Percentiles rank a stretch among this genome's conserved stretches.
Conservation (phyloP, 2,888 invertebrate genomes). For the Andricus curvator region DNA sequence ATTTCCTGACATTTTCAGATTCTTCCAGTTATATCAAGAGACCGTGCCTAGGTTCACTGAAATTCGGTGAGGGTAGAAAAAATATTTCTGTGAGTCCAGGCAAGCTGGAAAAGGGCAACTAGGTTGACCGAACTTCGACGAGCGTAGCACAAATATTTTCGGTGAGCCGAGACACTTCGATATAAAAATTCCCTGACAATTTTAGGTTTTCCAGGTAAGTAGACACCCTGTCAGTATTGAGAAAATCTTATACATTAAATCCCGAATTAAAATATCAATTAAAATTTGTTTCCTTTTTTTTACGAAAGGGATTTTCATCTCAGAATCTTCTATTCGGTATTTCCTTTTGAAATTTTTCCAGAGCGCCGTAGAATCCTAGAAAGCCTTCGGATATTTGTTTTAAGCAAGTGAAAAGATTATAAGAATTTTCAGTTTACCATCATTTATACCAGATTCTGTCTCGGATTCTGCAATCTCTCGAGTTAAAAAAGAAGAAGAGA, state of each 20-base stretch:
- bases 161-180: no score
- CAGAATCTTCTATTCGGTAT: neutral
- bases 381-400: neutral
- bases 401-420: neutral
- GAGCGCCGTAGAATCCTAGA: neutral
- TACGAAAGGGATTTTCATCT: neutral
- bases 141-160: no score
- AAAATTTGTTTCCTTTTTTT: neutral
- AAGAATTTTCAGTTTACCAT: slow-evolving; percentile 1
- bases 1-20: no score
- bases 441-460: slow-evolving; percentile 14
- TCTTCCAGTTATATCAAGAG: no score
- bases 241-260: neutral
- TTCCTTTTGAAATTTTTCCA: neutral
- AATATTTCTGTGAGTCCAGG: no score
- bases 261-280: neutral
- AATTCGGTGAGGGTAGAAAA: no score
- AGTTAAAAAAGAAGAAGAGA: neutral
- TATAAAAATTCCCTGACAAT: no score
- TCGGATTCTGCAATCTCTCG: slow-evolving; percentile 21
- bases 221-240: neutral
- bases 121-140: no score
- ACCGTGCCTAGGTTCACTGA: no score
- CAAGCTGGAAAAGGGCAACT: no score
- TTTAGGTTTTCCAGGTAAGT: no score